Evolutionary conservation across 1,140 invertebrate genomes (phyloP), one percentile per base, ranked within the genome.

Genomic region (Pachypsylla venusta): DNA sequence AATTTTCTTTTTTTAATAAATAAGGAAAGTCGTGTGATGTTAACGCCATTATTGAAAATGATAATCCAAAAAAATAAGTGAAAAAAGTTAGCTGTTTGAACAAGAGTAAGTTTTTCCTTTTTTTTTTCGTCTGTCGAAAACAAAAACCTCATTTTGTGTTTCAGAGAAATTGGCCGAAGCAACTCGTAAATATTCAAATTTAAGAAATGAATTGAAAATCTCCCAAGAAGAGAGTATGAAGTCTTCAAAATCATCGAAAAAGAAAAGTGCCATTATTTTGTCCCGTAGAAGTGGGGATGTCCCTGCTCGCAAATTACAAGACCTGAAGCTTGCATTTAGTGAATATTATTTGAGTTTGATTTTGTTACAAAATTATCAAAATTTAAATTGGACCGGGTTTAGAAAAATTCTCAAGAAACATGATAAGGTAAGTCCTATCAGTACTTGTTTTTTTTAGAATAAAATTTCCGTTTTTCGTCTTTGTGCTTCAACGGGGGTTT

Each of bases 391-490:
- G 63, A 93, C 88, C 12, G 91, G 92, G 0, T 94, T 95, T 71
- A 75, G 89, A 54, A 95, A 94, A 69, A 95, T 94, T 62, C 74
- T 94, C 14, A 95, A 95, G 69, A 94, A 94, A 71, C 91, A 94
- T 72, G 91, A 94, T 70, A 95, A 95, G 75, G 81, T 89, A 63
- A 40, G n/a, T n/a, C n/a, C n/a, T n/a, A n/a, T n/a, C n/a, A n/a
- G n/a, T n/a, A n/a, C n/a, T n/a, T n/a, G n/a, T n/a, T n/a, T n/a
- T n/a, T n/a, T n/a, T n/a, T n/a, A n/a, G n/a, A n/a, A n/a, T n/a
- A n/a, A n/a, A n/a, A n/a, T n/a, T n/a, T n/a, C n/a, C n/a, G n/a
- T n/a, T n/a, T n/a, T n/a, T n/a, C n/a, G n/a, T n/a, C n/a, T n/a
- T n/a, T n/a, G n/a, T n/a, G n/a, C n/a, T n/a, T n/a, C n/a, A n/a